Base-by-base conservation (phyloP, 1,140 invertebrate genomes). In the Lepidurus packardi region DNA sequence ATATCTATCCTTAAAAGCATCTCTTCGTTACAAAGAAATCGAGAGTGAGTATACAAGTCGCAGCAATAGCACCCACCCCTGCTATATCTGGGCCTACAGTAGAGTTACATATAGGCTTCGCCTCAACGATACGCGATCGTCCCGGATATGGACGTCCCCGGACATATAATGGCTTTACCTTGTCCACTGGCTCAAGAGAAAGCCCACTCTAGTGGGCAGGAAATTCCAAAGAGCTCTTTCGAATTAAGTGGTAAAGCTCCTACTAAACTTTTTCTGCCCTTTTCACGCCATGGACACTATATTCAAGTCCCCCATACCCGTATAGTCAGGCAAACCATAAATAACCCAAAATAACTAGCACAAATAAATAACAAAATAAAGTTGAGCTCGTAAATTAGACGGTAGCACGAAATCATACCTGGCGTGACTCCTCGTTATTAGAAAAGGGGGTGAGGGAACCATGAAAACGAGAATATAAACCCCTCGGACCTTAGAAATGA, bases 81-180 rank as follows among this genome's bases (percentile, higher is more conserved):
- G 34, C 53, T 65, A 13, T 65, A 21, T 65, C 53, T 65, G 16
- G 53, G 53, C 53, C 53, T 65, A 65, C 21, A 65, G 53, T 65
- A 9, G 4, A 16, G 13, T 13, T n/a, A 65, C 16, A 65, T n/a
- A 21, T n/a, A 65, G 53, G 53, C 53, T 65, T 21, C 21, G 53
- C 16, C 6, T 21, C 53, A 65, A 47, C 45, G 45, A 7, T 47
- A 47, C 45, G 45, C 45, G 45, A 65, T 65, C 53, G 53, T 65
- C 53, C 53, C 53, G 53, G 53, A 65, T 65, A 65, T 65, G 53
- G 53, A 65, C 53, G 53, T 65, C 53, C 53, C 53, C 53, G 53
- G 53, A 65, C 53, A 65, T 65, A 65, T 65, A 65, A 65, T 65
- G 53, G 53, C 53, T 65, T 65, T 65, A 65, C 53, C 53, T 65